Conservation (phyloP, 2,113 vertebrate genomes). For the Notiomystis cincta region DNA sequence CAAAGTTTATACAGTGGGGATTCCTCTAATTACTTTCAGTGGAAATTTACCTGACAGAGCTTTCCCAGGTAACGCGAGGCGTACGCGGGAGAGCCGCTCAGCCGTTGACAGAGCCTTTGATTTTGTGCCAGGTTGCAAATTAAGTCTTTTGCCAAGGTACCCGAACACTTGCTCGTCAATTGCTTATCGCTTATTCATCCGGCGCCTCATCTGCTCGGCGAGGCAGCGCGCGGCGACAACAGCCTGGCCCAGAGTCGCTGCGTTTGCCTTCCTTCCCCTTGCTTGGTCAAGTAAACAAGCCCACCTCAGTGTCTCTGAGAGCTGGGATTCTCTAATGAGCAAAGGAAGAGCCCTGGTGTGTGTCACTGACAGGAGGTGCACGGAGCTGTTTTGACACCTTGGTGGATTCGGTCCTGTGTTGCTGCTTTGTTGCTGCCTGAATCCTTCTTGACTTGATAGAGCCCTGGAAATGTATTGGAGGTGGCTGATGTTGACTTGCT, state of each 20-base stretch:
- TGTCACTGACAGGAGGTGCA: neutral
- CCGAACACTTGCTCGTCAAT: conserved; percentile 44
- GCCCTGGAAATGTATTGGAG: neutral
- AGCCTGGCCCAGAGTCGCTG: neutral
- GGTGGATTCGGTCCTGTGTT: neutral
- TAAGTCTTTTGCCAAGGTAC: conserved; percentile 69
- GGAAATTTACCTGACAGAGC: conserved; percentile 71
- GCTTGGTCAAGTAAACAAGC: conserved; percentile 24
- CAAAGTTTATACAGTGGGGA: conserved; percentile 60
- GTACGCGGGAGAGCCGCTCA: conserved; percentile 21
- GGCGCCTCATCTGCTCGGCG: conserved; percentile 13
- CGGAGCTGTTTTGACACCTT: neutral
- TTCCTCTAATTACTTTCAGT: conserved; percentile 76
- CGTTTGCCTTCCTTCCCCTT: neutral
- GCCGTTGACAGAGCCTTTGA: conserved; percentile 70
- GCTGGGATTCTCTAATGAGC: neutral
- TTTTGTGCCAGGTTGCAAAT: conserved; percentile 73
- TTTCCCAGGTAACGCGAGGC: conserved; percentile 58
- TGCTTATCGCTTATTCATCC: conserved; percentile 46
- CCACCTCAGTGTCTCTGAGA: neutral
- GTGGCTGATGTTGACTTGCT: rapidly evolving
- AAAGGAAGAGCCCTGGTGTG: neutral
- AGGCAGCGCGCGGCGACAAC: neutral
- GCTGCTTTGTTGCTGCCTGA: neutral
- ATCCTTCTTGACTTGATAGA: neutral